A percentile compares a stretch with the other conserved stretches of the same genome.
Conservation (phyloP, 2,113 vertebrate genomes). For the Ailuropoda melanoleuca region DNA sequence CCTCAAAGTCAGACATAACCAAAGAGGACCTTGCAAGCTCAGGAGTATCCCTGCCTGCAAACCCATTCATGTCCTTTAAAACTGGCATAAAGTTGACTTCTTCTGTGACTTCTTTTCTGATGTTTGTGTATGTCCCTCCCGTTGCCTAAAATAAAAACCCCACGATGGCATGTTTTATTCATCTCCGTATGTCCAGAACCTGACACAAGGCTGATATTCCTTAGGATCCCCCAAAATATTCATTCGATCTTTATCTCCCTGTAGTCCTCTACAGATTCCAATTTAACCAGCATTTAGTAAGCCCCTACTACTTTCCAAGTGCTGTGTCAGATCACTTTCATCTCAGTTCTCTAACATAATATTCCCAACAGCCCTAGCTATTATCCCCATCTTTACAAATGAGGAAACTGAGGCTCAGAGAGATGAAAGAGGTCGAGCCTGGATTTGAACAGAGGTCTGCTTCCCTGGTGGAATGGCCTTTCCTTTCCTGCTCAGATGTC, state of each 20-base stretch:
- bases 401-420: slow-evolving; percentile 2
- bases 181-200: background rate
- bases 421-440: background rate
- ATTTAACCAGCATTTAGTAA: background rate
- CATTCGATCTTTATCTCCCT: background rate
- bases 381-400: background rate
- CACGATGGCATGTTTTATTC: background rate
- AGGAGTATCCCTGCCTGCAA: background rate
- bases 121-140: background rate
- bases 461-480: background rate
- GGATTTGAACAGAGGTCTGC: background rate
- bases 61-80: background rate
- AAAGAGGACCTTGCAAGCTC: background rate
- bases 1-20: background rate
- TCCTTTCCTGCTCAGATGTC: background rate
- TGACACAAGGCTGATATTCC: background rate
- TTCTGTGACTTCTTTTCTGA: background rate
- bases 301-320: background rate
- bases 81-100: background rate
- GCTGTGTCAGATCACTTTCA: background rate
- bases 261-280: background rate
- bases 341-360: background rate
- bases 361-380: background rate
- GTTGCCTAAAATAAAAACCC: background rate
- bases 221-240: background rate